Conservation (phyloP, 2,888 invertebrate genomes). For the Oxyteleia sp. region DNA sequence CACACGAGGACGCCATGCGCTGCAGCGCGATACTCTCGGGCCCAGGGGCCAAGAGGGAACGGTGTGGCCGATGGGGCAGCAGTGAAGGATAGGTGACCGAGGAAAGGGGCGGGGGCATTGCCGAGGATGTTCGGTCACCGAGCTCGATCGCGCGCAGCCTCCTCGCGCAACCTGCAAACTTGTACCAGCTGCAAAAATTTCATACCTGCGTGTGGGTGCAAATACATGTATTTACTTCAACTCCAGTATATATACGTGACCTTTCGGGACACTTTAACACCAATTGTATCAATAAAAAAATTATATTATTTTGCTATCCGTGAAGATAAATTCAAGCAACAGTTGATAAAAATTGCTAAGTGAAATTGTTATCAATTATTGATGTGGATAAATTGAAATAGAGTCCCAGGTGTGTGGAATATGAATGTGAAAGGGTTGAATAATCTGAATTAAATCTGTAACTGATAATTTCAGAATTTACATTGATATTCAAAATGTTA, state of each 20-base stretch:
- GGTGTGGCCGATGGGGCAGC: conserved; percentile 79
- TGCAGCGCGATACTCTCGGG: conserved; percentile 80
- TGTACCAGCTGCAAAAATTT: conserved; percentile 84
- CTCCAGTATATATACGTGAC: conserved; percentile 60
- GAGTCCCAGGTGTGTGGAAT: not conserved
- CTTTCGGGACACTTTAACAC: conserved; percentile 69
- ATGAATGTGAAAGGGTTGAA: not conserved
- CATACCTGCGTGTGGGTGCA: conserved; percentile 75
- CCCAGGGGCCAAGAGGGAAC: conserved; percentile 80
- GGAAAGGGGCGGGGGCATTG: conserved; percentile 75
- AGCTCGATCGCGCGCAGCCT: conserved; percentile 81
- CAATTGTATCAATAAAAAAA: conserved; percentile 61
- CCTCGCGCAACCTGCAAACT: conserved; percentile 84
- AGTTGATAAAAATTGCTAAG: not conserved
- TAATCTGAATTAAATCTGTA: not conserved
- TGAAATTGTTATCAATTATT: not conserved
- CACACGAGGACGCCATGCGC: conserved; percentile 85
- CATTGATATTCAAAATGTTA: not conserved
- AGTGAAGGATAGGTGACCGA: conserved; percentile 75
- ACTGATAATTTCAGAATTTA: not conserved
- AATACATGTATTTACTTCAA: conserved; percentile 62
- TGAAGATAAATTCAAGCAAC: not conserved
- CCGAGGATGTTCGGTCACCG: conserved; percentile 81
- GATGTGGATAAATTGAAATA: not conserved
- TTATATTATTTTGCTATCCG: not conserved